phyloP scores from a whole-genome alignment of 2,888 invertebrate genomes.

The Rhogogaster chlorosoma region DNA sequence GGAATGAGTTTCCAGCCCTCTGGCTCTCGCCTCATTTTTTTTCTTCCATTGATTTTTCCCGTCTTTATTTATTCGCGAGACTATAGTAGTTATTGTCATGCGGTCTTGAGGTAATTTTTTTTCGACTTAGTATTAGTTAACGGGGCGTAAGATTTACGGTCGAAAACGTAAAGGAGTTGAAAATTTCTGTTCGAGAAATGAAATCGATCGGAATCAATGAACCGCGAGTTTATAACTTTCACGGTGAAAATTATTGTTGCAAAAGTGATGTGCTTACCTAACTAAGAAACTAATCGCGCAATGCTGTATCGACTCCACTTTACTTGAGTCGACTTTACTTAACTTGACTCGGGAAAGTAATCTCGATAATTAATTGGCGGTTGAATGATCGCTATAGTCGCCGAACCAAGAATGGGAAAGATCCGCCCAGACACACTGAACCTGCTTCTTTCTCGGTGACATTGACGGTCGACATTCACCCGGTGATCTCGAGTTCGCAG shows the following conservation, averaged over 20 bases:
- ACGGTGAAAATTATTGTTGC: not conserved
- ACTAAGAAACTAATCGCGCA: not conserved
- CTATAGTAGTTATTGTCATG: not conserved
- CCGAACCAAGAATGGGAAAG: not conserved
- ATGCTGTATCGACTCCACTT: not conserved
- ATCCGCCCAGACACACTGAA: not conserved
- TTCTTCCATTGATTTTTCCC: not conserved
- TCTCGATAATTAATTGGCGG: constrained; percentile 5
- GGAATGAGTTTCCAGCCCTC: not conserved
- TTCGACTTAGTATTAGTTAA: not conserved
- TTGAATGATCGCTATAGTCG: not conserved
- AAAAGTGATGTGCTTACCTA: not conserved
- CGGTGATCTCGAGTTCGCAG: not conserved
- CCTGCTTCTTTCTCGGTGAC: not conserved
- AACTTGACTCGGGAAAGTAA: not conserved
- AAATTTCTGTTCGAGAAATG: not conserved
- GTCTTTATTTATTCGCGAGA: not conserved
- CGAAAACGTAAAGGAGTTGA: not conserved
- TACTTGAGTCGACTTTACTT: not conserved
- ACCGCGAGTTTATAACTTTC: not conserved
- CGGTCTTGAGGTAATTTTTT: not conserved
- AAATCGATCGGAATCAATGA: not conserved
- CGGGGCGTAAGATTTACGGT: not conserved
- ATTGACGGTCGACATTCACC: constrained; percentile 24
- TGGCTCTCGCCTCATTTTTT: not conserved